These are phyloP conservation scores for Onychomys arenicola DNA, from an alignment of 2,797 vertebrate genomes.

Conservation along the genomic window DNA sequence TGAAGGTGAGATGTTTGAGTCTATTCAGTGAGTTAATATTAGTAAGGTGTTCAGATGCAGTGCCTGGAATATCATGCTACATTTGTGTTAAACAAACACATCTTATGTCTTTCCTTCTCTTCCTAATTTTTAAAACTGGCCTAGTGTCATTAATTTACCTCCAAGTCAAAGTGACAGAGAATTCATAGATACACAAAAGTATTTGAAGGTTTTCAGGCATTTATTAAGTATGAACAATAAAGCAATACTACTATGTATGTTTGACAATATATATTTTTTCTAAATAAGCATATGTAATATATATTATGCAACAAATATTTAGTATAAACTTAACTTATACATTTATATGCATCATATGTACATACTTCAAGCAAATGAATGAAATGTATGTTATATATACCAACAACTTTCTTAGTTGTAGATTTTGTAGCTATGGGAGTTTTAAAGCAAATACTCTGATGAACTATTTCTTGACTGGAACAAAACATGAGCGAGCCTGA, in stretches of 20 bases:
- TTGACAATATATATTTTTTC: neutral
- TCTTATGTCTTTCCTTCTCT: neutral
- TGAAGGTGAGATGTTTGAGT: neutral
- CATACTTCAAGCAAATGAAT: neutral
- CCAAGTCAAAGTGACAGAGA: neutral
- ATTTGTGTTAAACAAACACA: neutral
- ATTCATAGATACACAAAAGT: neutral
- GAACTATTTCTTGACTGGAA: neutral
- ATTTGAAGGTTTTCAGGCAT: neutral
- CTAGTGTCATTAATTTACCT: neutral
- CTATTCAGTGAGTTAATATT: conserved; percentile 6
- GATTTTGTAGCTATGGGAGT: neutral
- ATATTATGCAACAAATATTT: neutral
- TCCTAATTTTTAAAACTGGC: neutral
- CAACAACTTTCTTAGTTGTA: neutral
- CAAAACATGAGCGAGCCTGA: neutral
- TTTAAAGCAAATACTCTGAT: neutral
- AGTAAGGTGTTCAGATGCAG: neutral
- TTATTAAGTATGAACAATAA: neutral
- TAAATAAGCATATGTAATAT: neutral
- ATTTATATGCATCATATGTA: neutral
- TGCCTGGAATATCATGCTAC: neutral
- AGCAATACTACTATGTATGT: neutral
- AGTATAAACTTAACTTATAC: neutral
- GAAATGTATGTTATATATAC: neutral